phyloP scores from a whole-genome alignment of 2,113 vertebrate species.

The Falcunculus frontatus region DNA sequence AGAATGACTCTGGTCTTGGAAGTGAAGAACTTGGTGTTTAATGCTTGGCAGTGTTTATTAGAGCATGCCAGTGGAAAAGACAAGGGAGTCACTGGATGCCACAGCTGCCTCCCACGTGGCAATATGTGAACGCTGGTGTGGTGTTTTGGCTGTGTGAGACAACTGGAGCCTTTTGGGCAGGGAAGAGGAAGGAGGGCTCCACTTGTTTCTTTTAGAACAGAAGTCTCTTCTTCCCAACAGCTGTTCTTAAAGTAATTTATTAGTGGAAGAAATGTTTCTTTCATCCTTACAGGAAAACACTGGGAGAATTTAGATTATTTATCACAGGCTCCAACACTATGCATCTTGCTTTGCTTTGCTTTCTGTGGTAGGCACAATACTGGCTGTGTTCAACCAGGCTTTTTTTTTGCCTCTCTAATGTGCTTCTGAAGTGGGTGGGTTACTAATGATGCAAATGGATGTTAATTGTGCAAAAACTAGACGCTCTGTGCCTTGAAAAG shows the following conservation, averaged over 20 bases:
- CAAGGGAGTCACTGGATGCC: not conserved
- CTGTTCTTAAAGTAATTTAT: not conserved
- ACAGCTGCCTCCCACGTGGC: rapidly evolving
- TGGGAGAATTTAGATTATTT: not conserved
- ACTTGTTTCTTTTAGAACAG: not conserved
- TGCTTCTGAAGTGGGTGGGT: not conserved
- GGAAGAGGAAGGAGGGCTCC: not conserved
- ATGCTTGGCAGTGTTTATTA: not conserved
- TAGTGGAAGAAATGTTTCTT: not conserved
- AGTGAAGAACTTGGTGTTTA: not conserved
- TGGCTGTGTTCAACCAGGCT: not conserved
- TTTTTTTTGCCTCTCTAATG: not conserved
- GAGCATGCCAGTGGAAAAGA: not conserved
- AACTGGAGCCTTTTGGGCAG: not conserved
- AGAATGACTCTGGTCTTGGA: not conserved
- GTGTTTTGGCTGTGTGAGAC: not conserved
- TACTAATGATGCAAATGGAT: not conserved
- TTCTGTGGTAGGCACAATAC: not conserved
- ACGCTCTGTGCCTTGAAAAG: not conserved
- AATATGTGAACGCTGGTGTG: rapidly evolving
- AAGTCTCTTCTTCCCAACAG: not conserved
- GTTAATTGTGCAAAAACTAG: not conserved
- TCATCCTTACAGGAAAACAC: not conserved
- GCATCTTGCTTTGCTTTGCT: not conserved
- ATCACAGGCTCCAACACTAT: not conserved